phyloP scores from a whole-genome alignment of 2,797 vertebrate species.

The Poecilia gillii region DNA sequence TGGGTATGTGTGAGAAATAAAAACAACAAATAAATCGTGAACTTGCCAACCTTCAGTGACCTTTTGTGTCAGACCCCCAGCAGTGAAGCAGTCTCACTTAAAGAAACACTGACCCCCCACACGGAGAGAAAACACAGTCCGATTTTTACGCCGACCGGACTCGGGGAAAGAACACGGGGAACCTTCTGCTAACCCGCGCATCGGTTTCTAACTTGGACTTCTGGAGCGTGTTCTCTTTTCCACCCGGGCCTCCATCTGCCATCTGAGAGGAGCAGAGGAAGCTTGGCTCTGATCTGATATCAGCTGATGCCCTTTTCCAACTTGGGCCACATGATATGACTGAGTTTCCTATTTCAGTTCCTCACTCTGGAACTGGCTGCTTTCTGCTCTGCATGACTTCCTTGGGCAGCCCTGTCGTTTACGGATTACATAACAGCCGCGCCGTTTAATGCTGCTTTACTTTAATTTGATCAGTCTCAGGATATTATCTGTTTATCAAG shows the following conservation, averaged over 20 bases:
- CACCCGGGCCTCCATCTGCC: constrained; percentile 18
- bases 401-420: not conserved
- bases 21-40: not conserved
- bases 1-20: constrained; percentile 3
- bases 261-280: constrained; percentile 9
- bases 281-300: constrained; percentile 43
- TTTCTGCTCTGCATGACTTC: not conserved
- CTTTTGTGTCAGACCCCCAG: constrained; percentile 12
- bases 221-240: constrained; percentile 2
- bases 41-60: constrained; percentile 1
- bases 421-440: not conserved
- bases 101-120: not conserved
- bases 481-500: not conserved
- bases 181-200: not conserved
- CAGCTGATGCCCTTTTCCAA: constrained; percentile 53
- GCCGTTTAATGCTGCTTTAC: not conserved
- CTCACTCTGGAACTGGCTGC: constrained; percentile 37
- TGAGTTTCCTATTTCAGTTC: constrained; percentile 45
- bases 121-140: not conserved
- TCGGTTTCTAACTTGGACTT: not conserved
- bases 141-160: not conserved
- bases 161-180: too few relatives aligned
- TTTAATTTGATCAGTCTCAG: not conserved
- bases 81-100: constrained; percentile 5
- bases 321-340: constrained; percentile 40